Percentiles rank a stretch among this genome's conserved stretches.
Conservation (phyloP, 2,113 vertebrate species). For the Phylloscopus whistleri region DNA sequence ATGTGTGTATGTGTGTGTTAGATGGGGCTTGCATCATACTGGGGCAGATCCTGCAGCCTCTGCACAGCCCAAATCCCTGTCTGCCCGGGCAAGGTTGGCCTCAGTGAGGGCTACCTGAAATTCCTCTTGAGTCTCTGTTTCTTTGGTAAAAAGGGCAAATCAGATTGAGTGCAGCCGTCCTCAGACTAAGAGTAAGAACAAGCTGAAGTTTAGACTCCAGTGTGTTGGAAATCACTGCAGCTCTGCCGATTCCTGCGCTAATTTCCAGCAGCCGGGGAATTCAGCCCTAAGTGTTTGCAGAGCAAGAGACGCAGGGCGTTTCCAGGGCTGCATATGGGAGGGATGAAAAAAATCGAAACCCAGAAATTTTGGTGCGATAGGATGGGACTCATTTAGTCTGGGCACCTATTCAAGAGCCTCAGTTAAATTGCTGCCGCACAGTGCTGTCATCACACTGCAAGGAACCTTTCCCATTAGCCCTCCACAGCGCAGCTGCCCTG, state of each 20-base stretch:
- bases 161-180: not conserved
- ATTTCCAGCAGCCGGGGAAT: not conserved
- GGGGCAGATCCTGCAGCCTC: not conserved
- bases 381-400: conserved; percentile 29
- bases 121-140: not conserved
- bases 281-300: not conserved
- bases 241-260: not conserved
- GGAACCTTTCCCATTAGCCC: not conserved
- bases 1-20: not conserved
- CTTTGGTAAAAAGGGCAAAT: not conserved
- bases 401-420: conserved; percentile 16
- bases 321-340: not conserved
- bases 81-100: not conserved
- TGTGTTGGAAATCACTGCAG: not conserved
- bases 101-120: not conserved
- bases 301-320: not conserved
- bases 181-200: not conserved
- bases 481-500: accelerated
- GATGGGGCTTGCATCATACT: not conserved
- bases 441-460: not conserved
- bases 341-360: not conserved
- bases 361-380: not conserved
- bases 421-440: not conserved
- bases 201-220: not conserved
- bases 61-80: not conserved